A percentile compares a stretch with the other conserved stretches of the same genome.
Conservation (phyloP, 2,797 vertebrate species). For the Mus spretus region DNA sequence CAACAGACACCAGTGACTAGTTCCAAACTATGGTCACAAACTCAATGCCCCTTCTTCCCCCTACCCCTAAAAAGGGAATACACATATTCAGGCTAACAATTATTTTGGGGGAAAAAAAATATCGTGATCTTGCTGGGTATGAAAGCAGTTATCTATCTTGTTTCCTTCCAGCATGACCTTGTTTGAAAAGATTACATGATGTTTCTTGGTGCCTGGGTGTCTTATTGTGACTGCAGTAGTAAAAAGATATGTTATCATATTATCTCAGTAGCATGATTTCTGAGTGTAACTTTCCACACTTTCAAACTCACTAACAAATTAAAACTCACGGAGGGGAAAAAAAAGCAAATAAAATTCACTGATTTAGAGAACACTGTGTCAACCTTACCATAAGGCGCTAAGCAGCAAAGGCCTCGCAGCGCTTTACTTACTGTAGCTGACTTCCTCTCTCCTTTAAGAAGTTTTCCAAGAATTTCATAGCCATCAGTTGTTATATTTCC, state of each 20-base stretch:
- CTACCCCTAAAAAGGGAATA: neutral
- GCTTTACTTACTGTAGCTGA: constrained; percentile 94
- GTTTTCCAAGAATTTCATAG: constrained; percentile 97
- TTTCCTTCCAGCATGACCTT: neutral
- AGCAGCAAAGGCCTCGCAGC: constrained; percentile 30
- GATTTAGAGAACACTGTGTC: constrained; percentile 6
- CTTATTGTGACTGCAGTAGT: constrained; percentile 42
- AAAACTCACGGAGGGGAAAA: constrained; percentile 10
- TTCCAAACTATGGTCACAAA: neutral
- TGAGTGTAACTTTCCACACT: constrained; percentile 53
- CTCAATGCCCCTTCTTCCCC: no score
- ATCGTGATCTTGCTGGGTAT: constrained; percentile 4
- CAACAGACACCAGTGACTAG: neutral
- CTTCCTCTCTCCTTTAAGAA: constrained; percentile 92
- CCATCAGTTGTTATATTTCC: constrained; percentile 95
- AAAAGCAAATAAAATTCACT: neutral
- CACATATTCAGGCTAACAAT: neutral
- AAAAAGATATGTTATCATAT: neutral
- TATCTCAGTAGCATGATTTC: neutral
- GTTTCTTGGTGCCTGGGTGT: neutral
- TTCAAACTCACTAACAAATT: constrained; percentile 46
- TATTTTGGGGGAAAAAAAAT: constrained; percentile 15
- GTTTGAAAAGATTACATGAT: constrained; percentile 1
- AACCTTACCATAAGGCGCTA: neutral
- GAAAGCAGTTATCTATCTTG: neutral